Evolutionary conservation across 2,888 invertebrate species (phyloP).

Genomic region (Bruchidius siliquastri): DNA sequence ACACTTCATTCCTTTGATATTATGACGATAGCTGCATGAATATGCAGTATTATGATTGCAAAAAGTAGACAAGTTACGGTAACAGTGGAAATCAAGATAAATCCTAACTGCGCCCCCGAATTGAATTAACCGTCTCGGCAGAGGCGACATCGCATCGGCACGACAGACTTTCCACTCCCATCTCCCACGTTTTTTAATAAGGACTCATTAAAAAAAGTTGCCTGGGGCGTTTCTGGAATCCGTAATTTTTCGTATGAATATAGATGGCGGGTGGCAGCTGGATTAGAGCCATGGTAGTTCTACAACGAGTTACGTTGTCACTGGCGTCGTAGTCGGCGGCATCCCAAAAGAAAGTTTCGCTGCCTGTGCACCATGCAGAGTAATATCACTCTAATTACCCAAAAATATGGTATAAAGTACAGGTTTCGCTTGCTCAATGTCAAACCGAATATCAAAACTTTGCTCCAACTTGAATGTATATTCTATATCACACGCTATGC

Average conservation of each 20-base stretch:
- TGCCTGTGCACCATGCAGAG: neutral
- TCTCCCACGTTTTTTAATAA: neutral
- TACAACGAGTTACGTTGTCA: neutral
- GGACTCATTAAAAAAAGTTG: neutral
- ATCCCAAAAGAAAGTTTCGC: neutral
- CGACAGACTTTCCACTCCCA: neutral
- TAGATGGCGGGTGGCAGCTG: neutral
- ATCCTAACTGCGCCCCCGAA: neutral
- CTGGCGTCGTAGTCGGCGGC: neutral
- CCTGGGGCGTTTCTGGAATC: neutral
- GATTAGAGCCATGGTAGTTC: neutral
- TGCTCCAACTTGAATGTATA: no score
- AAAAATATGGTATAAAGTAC: no score
- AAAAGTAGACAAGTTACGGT: neutral
- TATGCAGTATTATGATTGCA: neutral
- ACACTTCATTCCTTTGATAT: neutral
- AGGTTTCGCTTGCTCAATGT: no score
- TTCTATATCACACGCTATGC: no score
- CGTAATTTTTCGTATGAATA: neutral
- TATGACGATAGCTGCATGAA: neutral
- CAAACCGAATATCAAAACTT: no score
- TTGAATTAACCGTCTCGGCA: neutral
- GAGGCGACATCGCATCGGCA: neutral
- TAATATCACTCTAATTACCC: no score
- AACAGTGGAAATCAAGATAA: neutral